Evolutionary conservation across 2,113 vertebrate genomes (phyloP), one percentile per base, ranked within the genome.

Genomic region (Cyanoderma ruficeps): DNA sequence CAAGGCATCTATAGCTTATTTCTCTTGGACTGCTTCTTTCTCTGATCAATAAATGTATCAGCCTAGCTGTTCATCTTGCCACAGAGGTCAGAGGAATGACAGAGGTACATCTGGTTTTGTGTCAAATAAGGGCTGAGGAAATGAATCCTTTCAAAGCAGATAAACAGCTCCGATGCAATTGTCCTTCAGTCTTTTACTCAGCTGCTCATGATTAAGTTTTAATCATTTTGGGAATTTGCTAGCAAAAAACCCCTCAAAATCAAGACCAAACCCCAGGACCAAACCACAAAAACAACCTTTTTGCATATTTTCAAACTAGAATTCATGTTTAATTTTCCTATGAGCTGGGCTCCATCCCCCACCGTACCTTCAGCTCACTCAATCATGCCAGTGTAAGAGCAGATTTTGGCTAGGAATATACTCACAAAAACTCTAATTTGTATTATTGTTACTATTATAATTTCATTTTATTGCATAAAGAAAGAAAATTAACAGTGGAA

Each of bases 21-120:
- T 98, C 94, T 71, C 39, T 85, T 88, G 86, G 91, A 97, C 92
- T 83, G 76, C 79, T 93, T 92, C 94, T 96, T 96, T 76, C 71
- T 97, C 82, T 97, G 96, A 98, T 98, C 98, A 97, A 98, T 98
- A 97, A 96, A 83, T 44, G 76, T 69, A 97, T 90, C 96, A 92
- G 94, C 67, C 76, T 96, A 78, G 92, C 79, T 97, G 91, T 97
- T 98, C 94, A 96, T 98, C 97, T 97, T 97, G 91, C 96, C 93
- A 96, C 89, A 94, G 95, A 97, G 97, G 97, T 98, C 96, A 96
- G 72, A 93, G 44, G 52, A 95, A 92, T 96, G 97, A 96, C 97
- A 97, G 94, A 84, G 76, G 80, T 95, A 93, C 96, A 97, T 98
- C 96, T 98, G 96, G 90, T 97, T 98, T 96, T 96, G 19, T 97